phyloP scores from a whole-genome alignment of 1,140 invertebrate genomes.

The Chymomyza costata region DNA sequence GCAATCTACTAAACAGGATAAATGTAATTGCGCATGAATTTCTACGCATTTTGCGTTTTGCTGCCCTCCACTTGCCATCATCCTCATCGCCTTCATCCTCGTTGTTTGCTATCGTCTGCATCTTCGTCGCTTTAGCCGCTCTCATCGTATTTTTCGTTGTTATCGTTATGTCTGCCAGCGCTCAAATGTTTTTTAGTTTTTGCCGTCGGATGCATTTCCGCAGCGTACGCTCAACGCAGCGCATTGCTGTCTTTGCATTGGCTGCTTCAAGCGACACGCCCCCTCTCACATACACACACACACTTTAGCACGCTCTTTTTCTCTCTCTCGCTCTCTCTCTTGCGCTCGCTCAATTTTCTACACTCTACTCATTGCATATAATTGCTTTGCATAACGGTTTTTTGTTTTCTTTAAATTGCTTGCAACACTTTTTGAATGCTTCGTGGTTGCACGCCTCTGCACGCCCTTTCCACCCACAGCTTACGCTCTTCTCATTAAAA shows the following conservation, averaged over 20 bases:
- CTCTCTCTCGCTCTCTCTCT: slow-evolving; percentile 11
- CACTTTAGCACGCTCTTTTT: slow-evolving; percentile 13
- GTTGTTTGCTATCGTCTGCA: slow-evolving; percentile 51
- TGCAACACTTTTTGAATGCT: slow-evolving; percentile 73
- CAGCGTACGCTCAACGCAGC: slow-evolving; percentile 2
- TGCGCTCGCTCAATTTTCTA: slow-evolving; percentile 17
- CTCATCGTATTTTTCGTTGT: slow-evolving; percentile 33
- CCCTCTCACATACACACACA: slow-evolving; percentile 13
- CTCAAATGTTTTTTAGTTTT: neutral
- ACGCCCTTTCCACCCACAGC: neutral
- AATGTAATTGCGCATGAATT: slow-evolving; percentile 76
- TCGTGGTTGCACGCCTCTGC: slow-evolving; percentile 46
- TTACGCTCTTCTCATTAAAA: slow-evolving; percentile 35
- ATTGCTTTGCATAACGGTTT: slow-evolving; percentile 57
- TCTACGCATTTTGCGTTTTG: slow-evolving; percentile 70
- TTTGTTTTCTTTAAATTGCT: slow-evolving; percentile 70
- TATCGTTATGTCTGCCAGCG: slow-evolving; percentile 14
- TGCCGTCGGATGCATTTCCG: neutral
- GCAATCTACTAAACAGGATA: slow-evolving; percentile 75
- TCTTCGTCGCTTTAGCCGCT: slow-evolving; percentile 14
- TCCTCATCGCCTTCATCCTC: slow-evolving; percentile 45
- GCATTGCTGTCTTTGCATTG: neutral
- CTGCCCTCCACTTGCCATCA: slow-evolving; percentile 11
- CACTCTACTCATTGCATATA: slow-evolving; percentile 32
- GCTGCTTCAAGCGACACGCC: slow-evolving; percentile 34